Base-by-base conservation (phyloP, 2,797 vertebrate species). In the Limnodromus scolopaceus region DNA sequence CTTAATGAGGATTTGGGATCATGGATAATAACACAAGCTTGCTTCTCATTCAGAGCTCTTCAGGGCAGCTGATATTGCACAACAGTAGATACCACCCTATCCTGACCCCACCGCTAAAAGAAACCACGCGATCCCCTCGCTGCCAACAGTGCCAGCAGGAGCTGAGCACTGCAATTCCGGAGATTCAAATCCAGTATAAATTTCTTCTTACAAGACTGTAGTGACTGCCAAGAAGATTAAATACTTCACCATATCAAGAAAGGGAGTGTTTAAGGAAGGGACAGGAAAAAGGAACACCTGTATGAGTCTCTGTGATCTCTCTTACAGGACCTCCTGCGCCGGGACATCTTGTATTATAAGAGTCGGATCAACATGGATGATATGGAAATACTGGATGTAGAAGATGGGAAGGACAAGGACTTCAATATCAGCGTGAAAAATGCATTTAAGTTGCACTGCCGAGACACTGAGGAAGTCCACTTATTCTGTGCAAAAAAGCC, bases 311-410 rank as follows among this genome's bases (percentile, higher is more conserved):
- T 32, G 13, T 48, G 20, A 4, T 83, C n/a, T 97, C 72, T 80
- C 83, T 85, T 87, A 8, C 96, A 99, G 99, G 99, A 99, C 96
- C 99, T 99, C 55, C 97, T 99, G 85, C 98, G 99, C 34, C 97
- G 99, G 63, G 99, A 99, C 70, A 99, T 99, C 92, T 84, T 99
- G 57, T 99, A 99, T 97, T 99, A 99, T 80, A 99, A 99, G 95
- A 99, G 99, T n/a, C 98, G 99, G 20, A 95, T 99, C 97, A 98
- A 99, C 97, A 99, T 99, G 99, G 99, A 99, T 51, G 97, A 98
- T 79, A 98, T 99, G 98, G 98, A 99, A 93, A 98, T 99, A 64
- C 68, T 98, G 72, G 99, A 99, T 14, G 96, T 99, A 66, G 99
- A 99, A 80, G 99, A 99, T 3, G 99, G 99, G 34, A 99, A 99